These are phyloP conservation scores for Pinctada fucata DNA, from an alignment of 2,888 invertebrate species.

Conservation along the genomic window DNA sequence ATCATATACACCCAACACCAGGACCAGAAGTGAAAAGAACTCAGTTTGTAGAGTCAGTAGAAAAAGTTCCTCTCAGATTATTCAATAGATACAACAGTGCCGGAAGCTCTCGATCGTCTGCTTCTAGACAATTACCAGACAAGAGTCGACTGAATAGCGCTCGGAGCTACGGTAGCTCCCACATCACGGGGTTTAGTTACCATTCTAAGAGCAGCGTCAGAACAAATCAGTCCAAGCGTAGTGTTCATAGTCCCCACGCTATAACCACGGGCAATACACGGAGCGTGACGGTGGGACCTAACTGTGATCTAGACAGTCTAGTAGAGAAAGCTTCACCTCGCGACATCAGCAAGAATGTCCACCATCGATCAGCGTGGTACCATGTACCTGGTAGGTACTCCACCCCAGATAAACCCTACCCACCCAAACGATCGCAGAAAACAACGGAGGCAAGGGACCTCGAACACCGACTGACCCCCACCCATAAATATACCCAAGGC, in stretches of 20 bases:
- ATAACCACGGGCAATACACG: slow-evolving; percentile 57
- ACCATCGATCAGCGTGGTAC: slow-evolving; percentile 73
- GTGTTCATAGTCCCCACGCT: slow-evolving; percentile 54
- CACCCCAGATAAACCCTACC: slow-evolving; percentile 54
- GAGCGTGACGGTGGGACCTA: slow-evolving; percentile 63
- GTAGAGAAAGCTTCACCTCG: slow-evolving; percentile 56
- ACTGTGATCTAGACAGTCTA: slow-evolving; percentile 62
- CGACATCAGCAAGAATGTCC: slow-evolving; percentile 50
- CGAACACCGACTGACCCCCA: slow-evolving; percentile 35
- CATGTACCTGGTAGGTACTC: slow-evolving; percentile 73
- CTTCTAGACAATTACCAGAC: slow-evolving; percentile 25
- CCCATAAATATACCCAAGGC: slow-evolving; percentile 3
- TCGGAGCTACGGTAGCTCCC: slow-evolving; percentile 46
- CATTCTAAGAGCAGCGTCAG: slow-evolving; percentile 40
- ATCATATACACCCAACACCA: slow-evolving; percentile 6
- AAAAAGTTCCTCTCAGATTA: slow-evolving; percentile 38
- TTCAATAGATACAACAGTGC: slow-evolving; percentile 45
- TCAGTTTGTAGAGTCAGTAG: slow-evolving; percentile 25
- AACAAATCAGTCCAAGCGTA: slow-evolving; percentile 50
- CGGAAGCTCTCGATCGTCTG: slow-evolving; percentile 35
- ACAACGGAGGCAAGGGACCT: slow-evolving; percentile 48
- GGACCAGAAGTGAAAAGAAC: slow-evolving; percentile 17
- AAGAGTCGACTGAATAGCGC: slow-evolving; percentile 48
- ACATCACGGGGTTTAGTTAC: slow-evolving; percentile 46
- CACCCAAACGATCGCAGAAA: slow-evolving; percentile 64